phyloP scores from a whole-genome alignment of 2,113 vertebrate genomes.

The Nothobranchius furzeri region DNA sequence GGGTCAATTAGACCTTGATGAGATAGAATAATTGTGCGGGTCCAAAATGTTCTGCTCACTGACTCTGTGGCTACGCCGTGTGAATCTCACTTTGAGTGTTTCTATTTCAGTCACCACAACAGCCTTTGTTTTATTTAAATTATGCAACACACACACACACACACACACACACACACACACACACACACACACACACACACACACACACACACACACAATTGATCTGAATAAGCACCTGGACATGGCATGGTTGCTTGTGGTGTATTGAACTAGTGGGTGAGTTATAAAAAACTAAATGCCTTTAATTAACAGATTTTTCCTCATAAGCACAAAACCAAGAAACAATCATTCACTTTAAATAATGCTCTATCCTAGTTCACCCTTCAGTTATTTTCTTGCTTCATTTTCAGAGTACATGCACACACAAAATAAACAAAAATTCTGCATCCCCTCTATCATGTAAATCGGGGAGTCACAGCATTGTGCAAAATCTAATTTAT shows the following conservation, averaged over 20 bases:
- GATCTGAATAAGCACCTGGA: constrained; percentile 45
- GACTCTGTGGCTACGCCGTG: neutral
- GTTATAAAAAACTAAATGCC: neutral
- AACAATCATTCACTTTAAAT: no score
- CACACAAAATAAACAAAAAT: neutral
- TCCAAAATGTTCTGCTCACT: constrained; percentile 29
- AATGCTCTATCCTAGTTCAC: no score
- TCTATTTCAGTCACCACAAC: constrained; percentile 19
- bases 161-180: no score
- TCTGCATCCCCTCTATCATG: neutral
- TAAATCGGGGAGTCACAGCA: neutral
- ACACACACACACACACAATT: constrained; percentile 12
- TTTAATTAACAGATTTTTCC: no score
- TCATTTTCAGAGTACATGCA: neutral
- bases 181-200: no score
- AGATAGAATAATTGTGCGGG: constrained; percentile 36
- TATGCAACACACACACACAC: constrained; percentile 25
- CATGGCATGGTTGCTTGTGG: constrained; percentile 18
- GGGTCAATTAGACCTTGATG: constrained; percentile 36
- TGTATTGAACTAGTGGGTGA: no score
- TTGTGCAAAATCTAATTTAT: neutral
- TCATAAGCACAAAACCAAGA: no score
- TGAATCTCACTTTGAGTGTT: neutral
- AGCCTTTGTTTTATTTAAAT: constrained; percentile 25
- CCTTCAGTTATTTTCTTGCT: neutral